Base-by-base conservation (phyloP, 2,113 vertebrate genomes). In the Empidonax traillii region DNA sequence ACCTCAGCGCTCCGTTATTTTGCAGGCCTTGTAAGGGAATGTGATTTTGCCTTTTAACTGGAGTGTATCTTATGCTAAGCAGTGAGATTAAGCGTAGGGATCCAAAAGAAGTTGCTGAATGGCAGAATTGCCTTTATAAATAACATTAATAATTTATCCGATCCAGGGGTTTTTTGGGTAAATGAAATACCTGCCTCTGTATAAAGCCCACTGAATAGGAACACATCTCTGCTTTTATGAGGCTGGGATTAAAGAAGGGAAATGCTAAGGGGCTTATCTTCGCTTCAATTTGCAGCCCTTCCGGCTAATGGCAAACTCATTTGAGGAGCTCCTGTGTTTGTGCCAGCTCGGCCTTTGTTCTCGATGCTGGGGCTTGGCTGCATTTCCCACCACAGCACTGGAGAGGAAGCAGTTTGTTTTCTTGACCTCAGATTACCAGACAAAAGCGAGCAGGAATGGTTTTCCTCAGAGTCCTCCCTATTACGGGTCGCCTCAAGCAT, bases 71-170 rank as follows among this genome's bases (percentile, higher is more conserved):
- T 97, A 96, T 97, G 96, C 95, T 96, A 96, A 96, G 95, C 96
- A 96, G 96, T 5, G 33, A 96, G 96, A 96, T 97, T 96, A 97
- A 95, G 94, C 56, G 3, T 63, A 56, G 81, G 96, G 85, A 96
- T 91, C 96, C 89, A 74, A 97, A 97, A 97, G 96, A 94, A 97
- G 87, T 94, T 96, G 96, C 96, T 96, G 96, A 96, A 97, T 96
- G 89, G 96, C 96, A 96, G 96, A 97, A 96, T 95, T 96, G 96
- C 96, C 96, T 96, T 94, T 94, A 94, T 97, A 97, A 97, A 97
- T 96, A 97, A 97, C 96, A 97, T 97, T 97, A 96, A 97, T 97
- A 96, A 97, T 97, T 96, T 96, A 97, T 96, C 96, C 94, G 43
- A 97, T 97, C 91, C 87, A 91, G 92, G 82, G 84, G 3, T 87